Percentiles rank a stretch among this genome's conserved stretches.
phyloP scores from a whole-genome alignment of 2,797 vertebrate species.

The Tolypeutes matacus region DNA sequence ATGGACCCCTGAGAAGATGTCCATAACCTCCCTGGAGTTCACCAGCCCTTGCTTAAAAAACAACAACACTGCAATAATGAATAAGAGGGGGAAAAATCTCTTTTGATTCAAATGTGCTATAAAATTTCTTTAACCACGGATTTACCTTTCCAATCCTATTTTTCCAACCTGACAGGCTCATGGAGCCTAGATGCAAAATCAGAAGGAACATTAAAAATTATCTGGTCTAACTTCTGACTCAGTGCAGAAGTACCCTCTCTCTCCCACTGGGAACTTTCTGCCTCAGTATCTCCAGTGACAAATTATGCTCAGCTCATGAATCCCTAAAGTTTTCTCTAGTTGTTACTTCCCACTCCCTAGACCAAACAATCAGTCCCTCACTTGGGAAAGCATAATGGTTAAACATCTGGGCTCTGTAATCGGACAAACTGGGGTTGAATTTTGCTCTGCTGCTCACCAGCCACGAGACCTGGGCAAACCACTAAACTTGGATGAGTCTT shows the following conservation, averaged over 20 bases:
- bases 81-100: not conserved
- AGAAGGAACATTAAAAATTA: not conserved
- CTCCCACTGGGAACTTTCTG: not conserved
- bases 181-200: not conserved
- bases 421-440: not conserved
- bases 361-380: not conserved
- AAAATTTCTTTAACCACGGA: not conserved
- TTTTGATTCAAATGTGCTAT: not conserved
- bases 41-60: not conserved
- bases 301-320: too few species aligned
- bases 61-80: not conserved
- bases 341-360: not conserved
- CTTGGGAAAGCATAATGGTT: not conserved
- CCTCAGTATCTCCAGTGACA: not conserved
- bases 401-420: not conserved
- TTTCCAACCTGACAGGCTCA: not conserved
- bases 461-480: not conserved
- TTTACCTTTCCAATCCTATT: not conserved
- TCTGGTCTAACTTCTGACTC: not conserved
- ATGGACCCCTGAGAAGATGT: not conserved
- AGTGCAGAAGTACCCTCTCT: not conserved
- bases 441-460: too few species aligned
- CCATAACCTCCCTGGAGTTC: not conserved
- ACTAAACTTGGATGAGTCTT: not conserved
- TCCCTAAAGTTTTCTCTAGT: not conserved